Evolutionary conservation across 2,888 invertebrate species (phyloP).

Genomic region (Pecten maximus): DNA sequence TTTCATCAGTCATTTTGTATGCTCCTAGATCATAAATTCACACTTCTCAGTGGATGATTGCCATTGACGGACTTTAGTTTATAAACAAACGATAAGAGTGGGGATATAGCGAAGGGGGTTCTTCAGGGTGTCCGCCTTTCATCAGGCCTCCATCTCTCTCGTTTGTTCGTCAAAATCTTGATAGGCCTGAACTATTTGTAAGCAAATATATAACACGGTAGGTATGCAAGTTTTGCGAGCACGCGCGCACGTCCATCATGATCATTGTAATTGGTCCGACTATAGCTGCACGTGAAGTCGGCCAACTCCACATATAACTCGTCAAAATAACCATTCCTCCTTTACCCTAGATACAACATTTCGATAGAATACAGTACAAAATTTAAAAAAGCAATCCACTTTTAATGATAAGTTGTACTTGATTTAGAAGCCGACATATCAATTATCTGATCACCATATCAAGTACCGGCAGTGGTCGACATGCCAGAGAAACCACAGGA

Average conservation of each 20-base stretch:
- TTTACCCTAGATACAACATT: too few relatives aligned
- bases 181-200: slow-evolving; percentile 16
- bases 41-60: not conserved
- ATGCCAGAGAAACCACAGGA: not conserved
- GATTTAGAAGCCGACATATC: too few relatives aligned
- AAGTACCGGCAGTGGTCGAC: not conserved
- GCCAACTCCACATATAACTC: not conserved
- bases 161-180: not conserved
- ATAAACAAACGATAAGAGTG: not conserved
- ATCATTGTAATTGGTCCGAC: not conserved
- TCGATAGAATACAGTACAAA: too few relatives aligned
- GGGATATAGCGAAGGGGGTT: not conserved
- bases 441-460: too few relatives aligned
- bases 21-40: not conserved
- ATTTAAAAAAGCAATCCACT: too few relatives aligned
- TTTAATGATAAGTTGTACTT: too few relatives aligned
- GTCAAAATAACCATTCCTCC: too few relatives aligned
- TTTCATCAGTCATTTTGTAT: not conserved
- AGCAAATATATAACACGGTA: slow-evolving; percentile 15
- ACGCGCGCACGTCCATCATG: slow-evolving; percentile 6
- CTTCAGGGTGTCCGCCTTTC: slow-evolving; percentile 8
- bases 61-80: not conserved
- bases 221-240: not conserved
- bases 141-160: not conserved
- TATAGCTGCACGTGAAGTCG: not conserved